Percentiles rank a stretch among this genome's conserved stretches.
Evolutionary conservation across 2,888 invertebrate genomes (phyloP).

Genomic region (Leucania comma): DNA sequence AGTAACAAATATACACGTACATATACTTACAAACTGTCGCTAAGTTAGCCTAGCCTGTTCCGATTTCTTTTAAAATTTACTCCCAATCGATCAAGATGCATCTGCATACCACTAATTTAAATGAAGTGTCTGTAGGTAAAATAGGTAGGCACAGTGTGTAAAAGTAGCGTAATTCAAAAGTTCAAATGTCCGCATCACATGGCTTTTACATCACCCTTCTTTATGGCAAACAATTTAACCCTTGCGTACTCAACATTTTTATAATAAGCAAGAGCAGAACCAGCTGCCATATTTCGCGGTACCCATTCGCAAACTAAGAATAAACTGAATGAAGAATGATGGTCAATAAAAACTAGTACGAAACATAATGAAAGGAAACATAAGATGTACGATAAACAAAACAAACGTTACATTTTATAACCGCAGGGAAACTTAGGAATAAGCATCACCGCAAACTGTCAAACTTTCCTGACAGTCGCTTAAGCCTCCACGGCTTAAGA

Average conservation of each 20-base stretch:
- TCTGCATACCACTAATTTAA: too few species aligned
- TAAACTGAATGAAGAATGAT: not conserved
- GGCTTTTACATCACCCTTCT: conserved; percentile 19
- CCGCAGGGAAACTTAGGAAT: conserved; percentile 17
- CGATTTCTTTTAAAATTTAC: too few species aligned
- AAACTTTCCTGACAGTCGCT: conserved; percentile 42
- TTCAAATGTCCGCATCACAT: not conserved
- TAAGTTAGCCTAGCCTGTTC: too few species aligned
- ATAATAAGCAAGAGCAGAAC: not conserved
- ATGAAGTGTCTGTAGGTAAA: not conserved
- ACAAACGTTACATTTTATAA: conserved; percentile 16
- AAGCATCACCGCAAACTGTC: conserved; percentile 37
- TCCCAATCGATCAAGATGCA: not conserved
- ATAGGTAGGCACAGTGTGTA: not conserved
- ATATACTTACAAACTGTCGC: too few species aligned
- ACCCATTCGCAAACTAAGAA: conserved; percentile 8
- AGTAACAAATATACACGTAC: too few species aligned
- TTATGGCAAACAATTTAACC: conserved; percentile 1
- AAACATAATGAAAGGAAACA: conserved; percentile 8
- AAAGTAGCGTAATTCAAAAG: not conserved
- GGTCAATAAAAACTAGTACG: not conserved
- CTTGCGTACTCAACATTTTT: conserved; percentile 4
- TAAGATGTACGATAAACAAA: not conserved
- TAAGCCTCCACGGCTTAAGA: conserved; percentile 3
- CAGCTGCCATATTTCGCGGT: conserved; percentile 28